phyloP scores from a whole-genome alignment of 2,888 invertebrate genomes.

The Clostera curtula region DNA sequence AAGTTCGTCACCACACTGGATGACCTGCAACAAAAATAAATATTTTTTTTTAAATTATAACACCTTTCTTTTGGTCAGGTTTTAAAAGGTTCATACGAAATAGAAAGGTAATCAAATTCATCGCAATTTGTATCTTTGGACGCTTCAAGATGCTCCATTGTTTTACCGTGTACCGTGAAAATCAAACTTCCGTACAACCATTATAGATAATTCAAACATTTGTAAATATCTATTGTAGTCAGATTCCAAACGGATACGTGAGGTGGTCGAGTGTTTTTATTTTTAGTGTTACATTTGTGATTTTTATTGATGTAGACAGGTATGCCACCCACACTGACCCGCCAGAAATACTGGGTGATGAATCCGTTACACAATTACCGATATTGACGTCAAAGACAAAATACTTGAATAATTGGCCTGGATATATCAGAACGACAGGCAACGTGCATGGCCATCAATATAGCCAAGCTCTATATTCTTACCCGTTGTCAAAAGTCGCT shows the following conservation, averaged over 20 bases:
- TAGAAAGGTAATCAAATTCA: constrained; percentile 43
- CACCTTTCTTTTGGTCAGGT: too few species aligned
- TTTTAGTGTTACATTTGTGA: constrained; percentile 18
- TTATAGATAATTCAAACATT: constrained; percentile 42
- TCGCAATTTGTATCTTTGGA: constrained; percentile 33
- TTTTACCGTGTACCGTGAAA: constrained; percentile 44
- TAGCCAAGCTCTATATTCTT: too few species aligned
- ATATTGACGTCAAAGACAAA: constrained; percentile 18
- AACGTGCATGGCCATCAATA: too few species aligned
- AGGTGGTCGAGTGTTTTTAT: constrained; percentile 17
- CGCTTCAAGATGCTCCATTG: constrained; percentile 44
- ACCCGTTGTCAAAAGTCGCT: too few species aligned
- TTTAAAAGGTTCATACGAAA: constrained; percentile 33
- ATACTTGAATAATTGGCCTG: constrained; percentile 13
- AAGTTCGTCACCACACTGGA: too few species aligned
- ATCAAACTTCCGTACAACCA: constrained; percentile 50
- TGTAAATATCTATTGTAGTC: constrained; percentile 40
- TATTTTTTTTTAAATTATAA: too few species aligned
- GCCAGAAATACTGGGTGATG: constrained; percentile 18
- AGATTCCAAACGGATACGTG: constrained; percentile 24
- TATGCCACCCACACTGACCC: constrained; percentile 20
- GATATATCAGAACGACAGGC: constrained; percentile 18
- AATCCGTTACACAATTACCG: constrained; percentile 14
- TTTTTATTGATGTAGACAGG: constrained; percentile 23
- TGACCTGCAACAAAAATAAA: too few species aligned